These are phyloP conservation scores for Zaprionus kolodkinae DNA, from an alignment of 1,140 invertebrate species.

Conservation along the genomic window DNA sequence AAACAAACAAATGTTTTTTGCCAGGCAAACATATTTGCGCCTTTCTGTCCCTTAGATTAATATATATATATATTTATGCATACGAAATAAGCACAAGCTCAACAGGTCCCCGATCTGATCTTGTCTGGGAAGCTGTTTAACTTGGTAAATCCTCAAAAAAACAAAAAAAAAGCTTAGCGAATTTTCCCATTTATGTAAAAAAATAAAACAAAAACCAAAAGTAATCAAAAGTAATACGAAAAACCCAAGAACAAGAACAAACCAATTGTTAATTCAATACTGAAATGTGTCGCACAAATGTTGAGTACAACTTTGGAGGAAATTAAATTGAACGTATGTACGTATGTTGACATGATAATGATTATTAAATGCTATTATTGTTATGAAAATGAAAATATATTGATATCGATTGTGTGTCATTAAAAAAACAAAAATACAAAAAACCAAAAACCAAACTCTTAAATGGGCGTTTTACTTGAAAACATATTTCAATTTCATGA, in stretches of 20 bases:
- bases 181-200: conserved; percentile 13
- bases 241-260: neutral
- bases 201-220: neutral
- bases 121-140: conserved; percentile 13
- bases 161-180: conserved; percentile 23
- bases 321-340: conserved; percentile 11
- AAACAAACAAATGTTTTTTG: conserved; percentile 16
- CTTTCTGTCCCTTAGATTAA: conserved; percentile 31
- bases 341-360: conserved; percentile 40
- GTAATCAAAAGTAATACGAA: neutral
- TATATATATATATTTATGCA: conserved; percentile 14
- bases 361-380: conserved; percentile 77
- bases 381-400: conserved; percentile 59
- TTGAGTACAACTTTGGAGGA: conserved; percentile 21
- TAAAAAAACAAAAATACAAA: conserved; percentile 47
- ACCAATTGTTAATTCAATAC: conserved; percentile 31
- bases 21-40: conserved; percentile 21
- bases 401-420: conserved; percentile 77
- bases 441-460: conserved; percentile 41
- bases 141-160: conserved; percentile 15
- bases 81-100: conserved; percentile 24
- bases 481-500: neutral
- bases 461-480: conserved; percentile 45
- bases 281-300: conserved; percentile 30
- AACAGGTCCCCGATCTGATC: neutral